Evolutionary conservation across 2,888 invertebrate genomes (phyloP), one percentile per base, ranked within the genome.

Genomic region (Lithophane leautieri): DNA sequence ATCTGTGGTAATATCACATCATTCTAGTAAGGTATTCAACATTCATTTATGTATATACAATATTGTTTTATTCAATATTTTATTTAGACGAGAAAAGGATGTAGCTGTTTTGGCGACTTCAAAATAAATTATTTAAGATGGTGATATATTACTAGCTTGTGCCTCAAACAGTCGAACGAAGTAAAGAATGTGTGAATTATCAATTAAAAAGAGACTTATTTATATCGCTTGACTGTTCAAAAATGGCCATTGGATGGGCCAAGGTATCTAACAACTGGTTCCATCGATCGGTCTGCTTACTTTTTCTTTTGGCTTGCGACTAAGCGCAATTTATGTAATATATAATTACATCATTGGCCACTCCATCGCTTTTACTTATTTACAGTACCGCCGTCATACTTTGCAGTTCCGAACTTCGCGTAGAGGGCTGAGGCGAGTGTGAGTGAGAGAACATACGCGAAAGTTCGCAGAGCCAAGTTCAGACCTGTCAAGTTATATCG

Each of bases 51-150:
- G n/a, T 42, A n/a, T 28, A n/a, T 42, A 62, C 22, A n/a, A 28
- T 67, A 16, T 44, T n/a, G 11, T 16, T 8, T 11, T 34, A 4
- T 28, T 54, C 12, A 16, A 25, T 1, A 4, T 25, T 40, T 54
- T 25, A 2, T 40, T 52, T 68, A 14, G 2, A 22, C 1, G 2
- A 22, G 4, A 50, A 60, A 25, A 22, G 0, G 2, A 47, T 28
- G 9, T 19, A 71, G 19, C 52, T 61, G 50, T 73, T 73, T 61
- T 52, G 72, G 28, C 52, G 52, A 61, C 19, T 28, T 9, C 2
- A 7, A 28, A 4, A 22, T 22, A 60, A 40, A 56, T 22, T 2
- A n/a, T 47, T 11, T 50, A 50, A 11, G 28, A 28, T 16, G 19
- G n/a, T 25, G 12, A 19, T 19, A 40, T 8, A 52, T 12, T 22